Conservation (phyloP, 2,888 invertebrate species). For the Amiota mariae region DNA sequence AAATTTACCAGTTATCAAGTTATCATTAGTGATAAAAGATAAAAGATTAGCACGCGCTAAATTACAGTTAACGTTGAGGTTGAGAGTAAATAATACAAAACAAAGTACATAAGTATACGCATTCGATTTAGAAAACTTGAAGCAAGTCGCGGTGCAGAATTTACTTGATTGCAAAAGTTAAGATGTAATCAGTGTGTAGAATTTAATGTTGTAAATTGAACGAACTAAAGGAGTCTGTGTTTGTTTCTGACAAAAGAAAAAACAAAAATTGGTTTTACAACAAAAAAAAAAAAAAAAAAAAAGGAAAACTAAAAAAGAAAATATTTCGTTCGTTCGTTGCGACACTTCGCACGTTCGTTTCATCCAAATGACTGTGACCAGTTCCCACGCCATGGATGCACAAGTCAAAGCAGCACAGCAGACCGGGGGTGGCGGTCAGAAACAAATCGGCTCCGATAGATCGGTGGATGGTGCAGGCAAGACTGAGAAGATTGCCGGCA, state of each 20-base stretch:
- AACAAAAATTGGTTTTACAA: neutral
- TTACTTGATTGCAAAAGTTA: slow-evolving; percentile 3
- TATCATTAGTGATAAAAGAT: neutral
- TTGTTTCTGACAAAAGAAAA: slow-evolving; percentile 12
- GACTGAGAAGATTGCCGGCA: slow-evolving; percentile 42
- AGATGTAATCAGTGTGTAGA: slow-evolving; percentile 4
- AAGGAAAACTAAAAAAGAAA: neutral
- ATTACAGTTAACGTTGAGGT: too few species aligned
- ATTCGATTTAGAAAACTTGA: neutral
- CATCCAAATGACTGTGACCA: slow-evolving; percentile 70
- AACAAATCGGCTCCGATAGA: slow-evolving; percentile 45
- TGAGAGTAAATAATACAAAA: slow-evolving; percentile 10
- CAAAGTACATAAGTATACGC: neutral
- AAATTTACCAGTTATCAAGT: slow-evolving; percentile 6
- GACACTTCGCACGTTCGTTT: neutral
- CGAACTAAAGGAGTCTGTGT: neutral
- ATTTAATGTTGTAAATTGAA: slow-evolving; percentile 16
- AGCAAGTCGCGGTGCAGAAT: neutral
- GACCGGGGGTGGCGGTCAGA: slow-evolving; percentile 43
- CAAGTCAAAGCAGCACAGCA: slow-evolving; percentile 67
- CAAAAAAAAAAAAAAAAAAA: neutral
- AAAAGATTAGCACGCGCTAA: neutral
- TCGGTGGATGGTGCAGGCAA: slow-evolving; percentile 40
- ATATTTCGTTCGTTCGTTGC: neutral
- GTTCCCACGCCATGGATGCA: slow-evolving; percentile 69